Base-by-base conservation (phyloP, 2,797 vertebrate genomes). In the Chloroceryle inda region DNA sequence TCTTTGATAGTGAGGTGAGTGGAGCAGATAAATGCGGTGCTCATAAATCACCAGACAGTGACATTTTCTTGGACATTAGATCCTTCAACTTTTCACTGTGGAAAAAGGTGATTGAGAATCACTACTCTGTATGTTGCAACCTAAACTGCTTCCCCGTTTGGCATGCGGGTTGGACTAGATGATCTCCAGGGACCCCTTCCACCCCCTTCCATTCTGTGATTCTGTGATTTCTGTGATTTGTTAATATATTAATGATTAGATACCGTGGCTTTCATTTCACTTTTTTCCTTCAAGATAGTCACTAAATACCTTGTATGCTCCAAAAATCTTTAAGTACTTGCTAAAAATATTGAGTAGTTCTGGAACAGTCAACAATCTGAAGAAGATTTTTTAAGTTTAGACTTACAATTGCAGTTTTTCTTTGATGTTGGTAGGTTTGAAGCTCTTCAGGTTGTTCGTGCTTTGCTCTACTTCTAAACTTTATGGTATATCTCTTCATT, bases 401-500 rank as follows among this genome's bases (percentile, higher is more conserved):
- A 66, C 27, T 22, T 81, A 77, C 40, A 80, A 0, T 47, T 86
- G 33, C 50, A 13, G 42, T 59, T 5, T 10, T 62, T 76, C 92
- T 79, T 67, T 87, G 53, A 53, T 45, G 50, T 53, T 74, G 56
- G 3, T 59, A 61, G 26, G 26, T 62, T 94, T 91, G 76, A 78
- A 85, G 37, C 35, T 84, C 71, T 84, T 42, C 55, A 92, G 42
- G 20, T 73, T 94, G 33, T 88, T 85, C 20, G 2, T 92, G n/a
- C n/a, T 91, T 90, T 96, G 50, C 97, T 88, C 49, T 94, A 7
- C 73, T 91, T 83, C 92, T 91, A 88, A 97, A 96, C 90, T 92
- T 95, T 47, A 92, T 79, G 89, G 35, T 97, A 2, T 97, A 47
- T 97, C 94, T 97, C 91, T 97, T 95, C 19, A 90, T 96, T 97